These are phyloP conservation scores for Pimephales promelas DNA, from an alignment of 2,113 vertebrate genomes.

Conservation along the genomic window DNA sequence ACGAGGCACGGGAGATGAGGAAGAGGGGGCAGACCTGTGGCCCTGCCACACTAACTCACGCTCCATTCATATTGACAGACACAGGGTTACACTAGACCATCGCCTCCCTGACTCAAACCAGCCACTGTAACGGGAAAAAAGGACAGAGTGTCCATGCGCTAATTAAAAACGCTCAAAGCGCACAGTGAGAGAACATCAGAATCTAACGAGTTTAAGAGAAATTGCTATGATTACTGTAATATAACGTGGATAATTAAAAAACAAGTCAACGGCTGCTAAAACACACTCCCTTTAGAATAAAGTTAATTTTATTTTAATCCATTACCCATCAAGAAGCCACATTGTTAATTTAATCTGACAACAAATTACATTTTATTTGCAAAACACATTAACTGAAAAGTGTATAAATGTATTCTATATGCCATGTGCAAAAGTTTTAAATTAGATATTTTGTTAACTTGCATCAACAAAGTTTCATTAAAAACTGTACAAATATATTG, in stretches of 20 bases:
- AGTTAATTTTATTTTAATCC: no score
- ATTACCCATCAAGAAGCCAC: no score
- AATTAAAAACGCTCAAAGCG: neutral
- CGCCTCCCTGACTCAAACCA: neutral
- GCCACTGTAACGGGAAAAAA: neutral
- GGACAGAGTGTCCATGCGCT: neutral
- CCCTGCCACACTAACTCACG: conserved; percentile 9
- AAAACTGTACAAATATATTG: no score
- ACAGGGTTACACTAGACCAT: neutral
- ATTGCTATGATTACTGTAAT: neutral
- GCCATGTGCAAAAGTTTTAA: no score
- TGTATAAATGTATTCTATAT: no score
- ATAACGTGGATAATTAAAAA: neutral
- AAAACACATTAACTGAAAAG: no score
- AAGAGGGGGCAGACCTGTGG: conserved; percentile 36
- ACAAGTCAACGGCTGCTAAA: no score
- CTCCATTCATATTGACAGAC: conserved; percentile 22
- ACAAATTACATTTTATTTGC: no score
- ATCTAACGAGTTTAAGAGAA: neutral
- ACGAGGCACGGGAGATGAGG: conserved; percentile 22
- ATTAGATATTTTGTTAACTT: no score
- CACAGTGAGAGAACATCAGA: neutral
- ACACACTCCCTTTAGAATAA: no score
- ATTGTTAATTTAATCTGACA: no score
- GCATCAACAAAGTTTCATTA: no score